phyloP scores from a whole-genome alignment of 2,113 vertebrate genomes.

The Madoqua kirkii region DNA sequence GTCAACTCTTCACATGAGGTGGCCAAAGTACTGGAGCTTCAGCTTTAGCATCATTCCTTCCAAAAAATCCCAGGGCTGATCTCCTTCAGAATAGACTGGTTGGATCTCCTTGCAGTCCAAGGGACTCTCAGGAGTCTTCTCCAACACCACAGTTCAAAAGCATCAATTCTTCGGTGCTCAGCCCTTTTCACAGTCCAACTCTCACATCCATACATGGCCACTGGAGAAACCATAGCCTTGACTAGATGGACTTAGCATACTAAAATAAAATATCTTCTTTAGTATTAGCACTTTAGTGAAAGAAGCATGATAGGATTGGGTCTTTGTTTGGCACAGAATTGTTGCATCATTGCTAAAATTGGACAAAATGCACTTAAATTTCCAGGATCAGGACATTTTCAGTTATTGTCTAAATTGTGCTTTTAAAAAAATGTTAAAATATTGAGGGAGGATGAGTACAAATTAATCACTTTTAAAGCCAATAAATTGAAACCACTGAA shows the following conservation, averaged over 20 bases:
- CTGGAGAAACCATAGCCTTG: too few species aligned
- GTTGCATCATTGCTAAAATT: background rate
- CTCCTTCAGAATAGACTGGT: too few species aligned
- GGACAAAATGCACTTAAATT: background rate
- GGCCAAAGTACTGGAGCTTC: too few species aligned
- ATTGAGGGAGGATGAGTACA: background rate
- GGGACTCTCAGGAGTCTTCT: too few species aligned
- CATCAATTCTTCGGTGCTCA: too few species aligned
- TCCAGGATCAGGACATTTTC: background rate
- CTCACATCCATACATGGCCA: too few species aligned
- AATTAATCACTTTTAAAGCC: slow-evolving; percentile 7
- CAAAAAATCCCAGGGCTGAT: too few species aligned
- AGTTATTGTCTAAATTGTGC: background rate
- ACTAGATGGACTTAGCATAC: background rate
- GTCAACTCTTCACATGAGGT: too few species aligned
- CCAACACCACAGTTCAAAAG: too few species aligned
- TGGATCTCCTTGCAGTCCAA: too few species aligned
- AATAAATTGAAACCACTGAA: background rate
- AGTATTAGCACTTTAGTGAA: background rate
- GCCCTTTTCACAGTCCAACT: too few species aligned
- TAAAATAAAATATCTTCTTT: background rate
- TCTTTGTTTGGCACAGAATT: background rate
- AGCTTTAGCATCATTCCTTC: too few species aligned
- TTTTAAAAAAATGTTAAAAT: slow-evolving; percentile 8
- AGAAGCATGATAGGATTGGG: background rate